Evolutionary conservation across 2,113 vertebrate genomes (phyloP).

Genomic region (Ceyx cyanopectus): DNA sequence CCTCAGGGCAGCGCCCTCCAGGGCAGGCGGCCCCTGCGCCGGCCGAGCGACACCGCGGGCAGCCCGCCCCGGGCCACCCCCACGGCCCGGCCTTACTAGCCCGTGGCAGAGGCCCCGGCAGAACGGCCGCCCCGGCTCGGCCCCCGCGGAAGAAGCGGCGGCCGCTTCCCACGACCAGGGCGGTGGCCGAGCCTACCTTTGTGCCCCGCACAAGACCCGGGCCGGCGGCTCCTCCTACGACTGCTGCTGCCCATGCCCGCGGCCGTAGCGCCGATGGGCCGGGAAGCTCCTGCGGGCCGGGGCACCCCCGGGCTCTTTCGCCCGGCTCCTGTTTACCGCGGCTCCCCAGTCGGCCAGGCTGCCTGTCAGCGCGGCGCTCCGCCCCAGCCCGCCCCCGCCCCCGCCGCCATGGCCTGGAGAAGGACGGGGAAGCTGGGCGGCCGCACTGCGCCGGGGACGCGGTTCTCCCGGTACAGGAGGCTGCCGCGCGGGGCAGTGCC

Average conservation of each 20-base stretch:
- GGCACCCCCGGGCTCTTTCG: not conserved
- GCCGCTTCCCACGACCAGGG: not conserved
- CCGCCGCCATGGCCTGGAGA: conserved; percentile 12
- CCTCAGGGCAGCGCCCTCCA: not conserved
- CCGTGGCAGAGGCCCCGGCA: too few species aligned
- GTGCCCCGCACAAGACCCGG: not conserved
- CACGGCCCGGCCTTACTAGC: not conserved
- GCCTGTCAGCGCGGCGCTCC: not conserved
- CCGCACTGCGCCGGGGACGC: too few species aligned
- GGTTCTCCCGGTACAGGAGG: not conserved
- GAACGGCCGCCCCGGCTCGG: not conserved
- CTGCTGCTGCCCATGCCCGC: not conserved
- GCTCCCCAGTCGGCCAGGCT: not conserved
- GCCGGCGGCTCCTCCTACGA: not conserved
- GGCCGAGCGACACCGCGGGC: not conserved
- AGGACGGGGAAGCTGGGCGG: not conserved
- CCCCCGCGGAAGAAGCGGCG: not conserved
- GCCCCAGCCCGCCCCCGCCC: conserved; percentile 5
- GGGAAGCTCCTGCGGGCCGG: not conserved
- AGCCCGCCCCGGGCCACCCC: not conserved
- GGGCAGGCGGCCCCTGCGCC: not conserved
- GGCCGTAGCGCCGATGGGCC: not conserved
- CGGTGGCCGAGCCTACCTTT: not conserved
- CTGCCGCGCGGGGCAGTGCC: not conserved
- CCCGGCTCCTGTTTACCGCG: conserved; percentile 2